Conservation (phyloP, 1,140 invertebrate genomes). For the Scylla paramamosain region DNA sequence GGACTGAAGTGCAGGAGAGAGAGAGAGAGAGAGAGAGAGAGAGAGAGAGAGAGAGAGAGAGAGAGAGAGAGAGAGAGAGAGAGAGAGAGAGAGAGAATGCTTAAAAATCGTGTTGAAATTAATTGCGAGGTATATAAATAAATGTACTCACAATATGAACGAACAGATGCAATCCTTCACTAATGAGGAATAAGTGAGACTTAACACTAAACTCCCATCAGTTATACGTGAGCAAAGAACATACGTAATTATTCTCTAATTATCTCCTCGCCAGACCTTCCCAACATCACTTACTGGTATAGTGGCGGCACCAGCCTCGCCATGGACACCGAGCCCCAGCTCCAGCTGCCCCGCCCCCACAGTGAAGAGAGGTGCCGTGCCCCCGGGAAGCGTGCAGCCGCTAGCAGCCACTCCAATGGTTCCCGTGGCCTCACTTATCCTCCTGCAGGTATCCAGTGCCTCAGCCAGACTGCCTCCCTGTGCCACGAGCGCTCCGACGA, state of each 20-base stretch:
- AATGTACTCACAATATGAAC: too few species aligned
- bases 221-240: too few species aligned
- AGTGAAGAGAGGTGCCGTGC: constrained; percentile 81
- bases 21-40: neutral
- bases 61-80: neutral
- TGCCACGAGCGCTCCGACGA: constrained; percentile 88
- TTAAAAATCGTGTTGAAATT: too few species aligned
- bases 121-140: too few species aligned
- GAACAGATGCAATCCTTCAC: too few species aligned
- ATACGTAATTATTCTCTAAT: too few species aligned
- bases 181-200: too few species aligned
- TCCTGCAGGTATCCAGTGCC: constrained; percentile 80
- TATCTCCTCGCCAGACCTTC: too few species aligned
- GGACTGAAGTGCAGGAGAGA: constrained; percentile 78
- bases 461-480: constrained; percentile 83
- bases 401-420: constrained; percentile 88
- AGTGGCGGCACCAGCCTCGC: constrained; percentile 90
- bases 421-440: constrained; percentile 83
- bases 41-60: neutral
- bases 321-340: constrained; percentile 91
- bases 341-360: constrained; percentile 87
- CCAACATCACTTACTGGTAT: constrained; percentile 81
- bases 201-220: too few species aligned
- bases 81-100: neutral
- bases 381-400: constrained; percentile 88